Conservation (phyloP, 2,113 vertebrate genomes). For the Scomber scombrus region DNA sequence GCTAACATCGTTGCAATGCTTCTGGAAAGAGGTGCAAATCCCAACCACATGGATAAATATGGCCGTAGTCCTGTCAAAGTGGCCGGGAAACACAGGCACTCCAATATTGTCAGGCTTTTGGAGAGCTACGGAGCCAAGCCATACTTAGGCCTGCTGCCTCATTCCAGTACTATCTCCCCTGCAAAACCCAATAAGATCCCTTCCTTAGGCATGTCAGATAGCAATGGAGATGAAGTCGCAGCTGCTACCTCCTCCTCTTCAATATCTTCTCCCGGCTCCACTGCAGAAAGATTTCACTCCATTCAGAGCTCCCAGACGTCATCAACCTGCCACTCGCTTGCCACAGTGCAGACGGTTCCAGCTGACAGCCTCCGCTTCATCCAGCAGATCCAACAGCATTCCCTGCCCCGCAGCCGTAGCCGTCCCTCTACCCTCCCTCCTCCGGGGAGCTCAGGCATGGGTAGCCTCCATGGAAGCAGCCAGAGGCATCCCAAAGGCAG, state of each 20-base stretch:
- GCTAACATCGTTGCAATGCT: constrained; percentile 81
- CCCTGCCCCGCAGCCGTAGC: constrained; percentile 84
- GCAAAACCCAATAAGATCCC: constrained; percentile 56
- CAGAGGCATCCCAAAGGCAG: constrained; percentile 65
- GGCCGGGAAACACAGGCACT: constrained; percentile 82
- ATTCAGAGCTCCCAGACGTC: constrained; percentile 84
- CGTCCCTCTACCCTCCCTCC: constrained; percentile 81
- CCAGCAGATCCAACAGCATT: constrained; percentile 87
- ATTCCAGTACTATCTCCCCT: constrained; percentile 56
- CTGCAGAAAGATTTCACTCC: constrained; percentile 81
- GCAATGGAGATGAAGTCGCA: constrained; percentile 53
- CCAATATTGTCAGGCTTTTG: constrained; percentile 80
- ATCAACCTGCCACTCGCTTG: constrained; percentile 84
- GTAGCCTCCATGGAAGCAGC: constrained; percentile 76
- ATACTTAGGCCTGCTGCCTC: constrained; percentile 62
- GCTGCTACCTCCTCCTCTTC: constrained; percentile 75
- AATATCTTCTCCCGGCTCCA: constrained; percentile 82
- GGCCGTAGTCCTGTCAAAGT: constrained; percentile 85
- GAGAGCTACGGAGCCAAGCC: constrained; percentile 82
- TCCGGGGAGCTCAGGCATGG: constrained; percentile 59
- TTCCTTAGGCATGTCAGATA: constrained; percentile 63
- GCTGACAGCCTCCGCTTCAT: constrained; percentile 86
- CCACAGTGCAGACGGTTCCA: constrained; percentile 84
- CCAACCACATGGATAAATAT: constrained; percentile 83
- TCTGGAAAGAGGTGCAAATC: constrained; percentile 83